These are phyloP conservation scores for Leptopilina syphax DNA, from an alignment of 2,888 invertebrate species.

Conservation along the genomic window DNA sequence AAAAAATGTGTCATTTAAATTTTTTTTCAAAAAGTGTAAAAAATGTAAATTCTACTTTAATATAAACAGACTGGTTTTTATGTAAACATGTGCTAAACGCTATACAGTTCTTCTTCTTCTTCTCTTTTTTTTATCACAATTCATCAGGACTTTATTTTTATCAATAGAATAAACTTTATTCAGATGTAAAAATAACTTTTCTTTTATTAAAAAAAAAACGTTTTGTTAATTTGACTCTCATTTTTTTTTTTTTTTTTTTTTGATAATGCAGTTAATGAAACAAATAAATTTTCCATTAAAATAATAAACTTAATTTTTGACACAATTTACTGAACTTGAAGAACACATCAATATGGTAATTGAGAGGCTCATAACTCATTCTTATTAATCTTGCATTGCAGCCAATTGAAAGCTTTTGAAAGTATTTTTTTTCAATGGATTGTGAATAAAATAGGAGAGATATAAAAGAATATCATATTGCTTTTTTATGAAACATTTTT, in stretches of 20 bases:
- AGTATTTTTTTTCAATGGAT: not conserved
- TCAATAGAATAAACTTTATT: constrained; percentile 17
- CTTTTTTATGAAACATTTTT: constrained; percentile 9
- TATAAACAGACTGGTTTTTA: not conserved
- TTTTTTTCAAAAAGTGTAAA: too few species aligned
- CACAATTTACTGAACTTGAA: too few species aligned
- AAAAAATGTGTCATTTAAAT: too few species aligned
- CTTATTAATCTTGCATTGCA: not conserved
- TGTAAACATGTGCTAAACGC: not conserved
- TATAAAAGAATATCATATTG: not conserved
- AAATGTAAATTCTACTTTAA: constrained; percentile 5
- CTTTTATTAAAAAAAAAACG: too few species aligned
- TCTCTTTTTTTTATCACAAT: not conserved
- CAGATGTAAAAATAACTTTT: constrained; percentile 14
- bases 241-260: not conserved
- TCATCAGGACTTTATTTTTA: not conserved
- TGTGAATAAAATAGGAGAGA: not conserved
- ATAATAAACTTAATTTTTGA: too few species aligned
- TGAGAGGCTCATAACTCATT: too few species aligned
- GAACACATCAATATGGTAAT: too few species aligned
- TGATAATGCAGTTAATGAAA: not conserved
- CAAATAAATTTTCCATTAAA: too few species aligned
- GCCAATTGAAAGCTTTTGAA: too few species aligned
- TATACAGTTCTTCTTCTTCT: too few species aligned
- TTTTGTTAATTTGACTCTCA: constrained; percentile 4